These are phyloP conservation scores for Pogonocichla stellata DNA, from an alignment of 2,113 vertebrate genomes.

Conservation along the genomic window DNA sequence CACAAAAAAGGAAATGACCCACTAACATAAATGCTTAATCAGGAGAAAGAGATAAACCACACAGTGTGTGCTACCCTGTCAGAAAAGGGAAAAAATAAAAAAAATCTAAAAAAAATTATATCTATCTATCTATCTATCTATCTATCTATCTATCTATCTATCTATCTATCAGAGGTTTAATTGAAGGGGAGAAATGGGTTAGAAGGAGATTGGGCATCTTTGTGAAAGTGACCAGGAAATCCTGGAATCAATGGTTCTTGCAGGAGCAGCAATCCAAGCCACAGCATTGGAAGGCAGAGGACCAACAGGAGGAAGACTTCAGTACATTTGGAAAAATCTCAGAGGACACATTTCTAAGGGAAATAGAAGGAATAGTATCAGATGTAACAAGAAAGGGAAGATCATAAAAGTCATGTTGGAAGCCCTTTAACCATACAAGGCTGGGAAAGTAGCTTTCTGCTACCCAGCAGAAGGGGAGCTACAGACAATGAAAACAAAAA, in stretches of 20 bases:
- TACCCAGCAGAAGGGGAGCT: neutral
- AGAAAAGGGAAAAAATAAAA: neutral
- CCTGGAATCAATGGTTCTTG: neutral
- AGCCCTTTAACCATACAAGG: neutral
- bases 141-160: no score
- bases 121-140: no score
- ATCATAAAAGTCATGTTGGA: neutral
- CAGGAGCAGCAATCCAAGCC: neutral
- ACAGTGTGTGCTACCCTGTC: neutral
- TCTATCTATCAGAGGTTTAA: neutral
- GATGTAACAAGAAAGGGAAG: neutral
- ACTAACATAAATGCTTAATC: neutral
- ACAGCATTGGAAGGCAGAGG: neutral
- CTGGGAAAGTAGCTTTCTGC: neutral
- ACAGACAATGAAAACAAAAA: neutral
- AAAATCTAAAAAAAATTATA: neutral
- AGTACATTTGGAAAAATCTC: neutral
- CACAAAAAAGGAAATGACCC: neutral
- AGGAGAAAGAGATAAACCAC: constrained; percentile 1
- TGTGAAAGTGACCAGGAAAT: neutral
- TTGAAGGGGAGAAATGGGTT: neutral
- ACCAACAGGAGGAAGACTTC: neutral
- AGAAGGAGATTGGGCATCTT: neutral
- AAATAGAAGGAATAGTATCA: neutral
- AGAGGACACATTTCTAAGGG: neutral